A percentile compares a stretch with the other conserved stretches of the same genome.
Evolutionary conservation across 2,888 invertebrate genomes (phyloP).

Genomic region (Dryococelus australis): DNA sequence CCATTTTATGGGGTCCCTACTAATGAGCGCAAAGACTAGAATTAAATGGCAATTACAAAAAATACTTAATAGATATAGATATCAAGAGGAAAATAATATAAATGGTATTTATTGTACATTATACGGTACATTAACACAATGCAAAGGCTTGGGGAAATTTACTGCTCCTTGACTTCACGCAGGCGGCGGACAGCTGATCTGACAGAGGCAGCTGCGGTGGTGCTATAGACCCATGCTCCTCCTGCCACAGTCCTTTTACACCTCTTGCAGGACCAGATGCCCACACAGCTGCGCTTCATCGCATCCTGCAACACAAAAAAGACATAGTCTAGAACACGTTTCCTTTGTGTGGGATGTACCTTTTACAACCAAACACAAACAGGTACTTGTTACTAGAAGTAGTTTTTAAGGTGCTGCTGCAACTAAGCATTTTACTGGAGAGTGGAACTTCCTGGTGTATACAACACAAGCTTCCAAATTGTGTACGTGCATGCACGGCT

Average conservation of each 20-base stretch:
- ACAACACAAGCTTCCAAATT: too few species aligned
- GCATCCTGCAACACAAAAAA: constrained; percentile 76
- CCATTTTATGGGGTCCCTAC: too few species aligned
- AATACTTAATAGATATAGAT: too few species aligned
- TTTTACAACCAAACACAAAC: too few species aligned
- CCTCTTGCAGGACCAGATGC: constrained; percentile 98
- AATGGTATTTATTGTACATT: background rate
- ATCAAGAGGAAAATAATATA: too few species aligned
- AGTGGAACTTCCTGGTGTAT: too few species aligned
- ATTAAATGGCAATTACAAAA: too few species aligned
- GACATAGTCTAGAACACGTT: background rate
- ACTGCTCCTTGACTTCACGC: constrained; percentile 85
- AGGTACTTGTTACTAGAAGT: too few species aligned
- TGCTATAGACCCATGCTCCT: constrained; percentile 98
- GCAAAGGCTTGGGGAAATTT: constrained; percentile 53
- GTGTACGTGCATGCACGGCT: too few species aligned
- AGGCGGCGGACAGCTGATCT: constrained; percentile 96
- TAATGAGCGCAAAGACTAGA: too few species aligned
- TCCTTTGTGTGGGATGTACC: background rate
- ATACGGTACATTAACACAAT: background rate
- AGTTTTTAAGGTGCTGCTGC: too few species aligned
- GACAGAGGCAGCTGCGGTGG: constrained; percentile 97
- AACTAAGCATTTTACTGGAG: too few species aligned
- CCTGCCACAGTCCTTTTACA: constrained; percentile 98
- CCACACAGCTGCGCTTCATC: constrained; percentile 97